A percentile compares a stretch with the other conserved stretches of the same genome.
Conservation (phyloP, 2,113 vertebrate species). For the Anseranas semipalmata region DNA sequence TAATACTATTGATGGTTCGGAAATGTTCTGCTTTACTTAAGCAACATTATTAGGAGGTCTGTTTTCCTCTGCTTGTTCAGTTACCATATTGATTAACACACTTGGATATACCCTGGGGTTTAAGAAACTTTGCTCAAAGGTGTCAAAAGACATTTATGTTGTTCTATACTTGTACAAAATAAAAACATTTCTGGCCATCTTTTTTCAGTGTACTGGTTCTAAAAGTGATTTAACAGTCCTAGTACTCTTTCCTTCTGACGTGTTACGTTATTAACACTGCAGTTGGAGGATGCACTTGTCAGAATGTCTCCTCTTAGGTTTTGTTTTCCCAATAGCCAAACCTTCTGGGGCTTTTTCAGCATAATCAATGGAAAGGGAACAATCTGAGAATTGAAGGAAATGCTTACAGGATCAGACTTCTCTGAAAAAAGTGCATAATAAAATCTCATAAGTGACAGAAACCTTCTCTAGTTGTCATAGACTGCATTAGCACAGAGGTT, state of each 20-base stretch:
- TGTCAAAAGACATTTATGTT: constrained; percentile 24
- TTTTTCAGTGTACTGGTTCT: constrained; percentile 1
- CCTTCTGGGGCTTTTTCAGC: neutral
- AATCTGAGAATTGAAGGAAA: neutral
- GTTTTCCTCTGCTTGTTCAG: neutral
- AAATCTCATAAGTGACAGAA: neutral
- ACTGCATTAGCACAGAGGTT: neutral
- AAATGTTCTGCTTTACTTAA: neutral
- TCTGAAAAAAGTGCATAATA: neutral
- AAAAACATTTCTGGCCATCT: constrained; percentile 37
- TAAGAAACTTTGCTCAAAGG: neutral
- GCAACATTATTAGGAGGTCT: neutral
- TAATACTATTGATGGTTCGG: neutral
- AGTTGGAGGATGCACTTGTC: neutral
- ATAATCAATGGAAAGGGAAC: neutral
- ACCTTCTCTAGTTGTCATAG: neutral
- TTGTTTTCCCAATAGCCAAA: neutral
- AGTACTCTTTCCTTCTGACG: neutral
- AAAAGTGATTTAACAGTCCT: neutral
- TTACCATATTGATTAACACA: neutral
- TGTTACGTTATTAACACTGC: neutral
- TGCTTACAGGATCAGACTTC: neutral
- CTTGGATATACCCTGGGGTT: neutral
- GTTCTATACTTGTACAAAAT: constrained; percentile 20
- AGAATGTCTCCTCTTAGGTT: neutral